Conservation (phyloP, 1,140 invertebrate species). For the Oedothorax gibbosus region DNA sequence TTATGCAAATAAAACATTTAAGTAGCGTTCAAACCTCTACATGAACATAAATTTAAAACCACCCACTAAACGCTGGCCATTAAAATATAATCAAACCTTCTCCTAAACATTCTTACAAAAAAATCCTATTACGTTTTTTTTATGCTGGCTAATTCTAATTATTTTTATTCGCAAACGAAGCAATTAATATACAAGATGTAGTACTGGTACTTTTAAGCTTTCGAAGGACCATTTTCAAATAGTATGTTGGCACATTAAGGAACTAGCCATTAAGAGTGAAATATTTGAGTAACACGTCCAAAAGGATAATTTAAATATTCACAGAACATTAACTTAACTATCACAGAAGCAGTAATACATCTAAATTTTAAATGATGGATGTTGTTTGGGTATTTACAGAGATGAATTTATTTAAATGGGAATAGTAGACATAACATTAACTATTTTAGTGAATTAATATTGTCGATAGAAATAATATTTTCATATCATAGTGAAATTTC, state of each 20-base stretch:
- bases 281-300: not conserved
- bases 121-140: too few species aligned
- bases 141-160: too few species aligned
- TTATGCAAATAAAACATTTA: too few species aligned
- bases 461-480: too few species aligned
- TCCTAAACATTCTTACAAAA: too few species aligned
- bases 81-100: too few species aligned
- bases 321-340: constrained; percentile 23
- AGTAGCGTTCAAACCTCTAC: too few species aligned
- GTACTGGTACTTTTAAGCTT: not conserved
- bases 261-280: not conserved
- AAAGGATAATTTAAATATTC: constrained; percentile 25
- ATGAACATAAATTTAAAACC: too few species aligned
- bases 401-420: not conserved
- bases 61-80: too few species aligned
- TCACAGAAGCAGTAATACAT: not conserved
- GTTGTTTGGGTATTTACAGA: not conserved
- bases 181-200: constrained; percentile 7
- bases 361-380: not conserved
- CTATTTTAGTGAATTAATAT: too few species aligned
- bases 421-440: not conserved
- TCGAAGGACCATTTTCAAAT: not conserved
- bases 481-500: too few species aligned
- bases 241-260: constrained; percentile 5
- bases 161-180: not conserved